Evolutionary conservation across 2,797 vertebrate species (phyloP), one percentile per base, ranked within the genome.

Genomic region (Cuculus canorus): DNA sequence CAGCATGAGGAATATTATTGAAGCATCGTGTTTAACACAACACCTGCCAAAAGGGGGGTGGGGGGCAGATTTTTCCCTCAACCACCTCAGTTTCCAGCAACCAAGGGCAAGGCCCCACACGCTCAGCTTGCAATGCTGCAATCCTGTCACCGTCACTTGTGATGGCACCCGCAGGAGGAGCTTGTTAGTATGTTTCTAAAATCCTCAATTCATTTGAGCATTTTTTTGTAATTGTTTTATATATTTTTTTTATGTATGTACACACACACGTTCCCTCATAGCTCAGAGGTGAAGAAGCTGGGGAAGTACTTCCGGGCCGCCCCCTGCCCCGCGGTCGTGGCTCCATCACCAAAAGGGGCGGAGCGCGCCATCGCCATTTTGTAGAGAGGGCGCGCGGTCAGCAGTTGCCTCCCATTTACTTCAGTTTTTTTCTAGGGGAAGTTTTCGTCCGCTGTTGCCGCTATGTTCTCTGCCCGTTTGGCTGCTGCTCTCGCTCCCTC

Each of bases 391-490:
- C 2, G 86, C 69, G 92, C 72, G 88, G 93, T 54, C 10, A 64
- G 91, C 5, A 2, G 27, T 11, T 0, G 18, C 2, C 7, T 3
- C 2, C 97, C 24, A 97, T 96, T 45, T 5, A 14, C 13, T 14
- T 35, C 50, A 11, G 13, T 10, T 9, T 25, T 17, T 2, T 28
- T 9, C 3, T 43, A 11, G 1, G 10, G 0, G 9, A 5, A 28
- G 35, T 22, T 3, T 18, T 18, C 24, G 5, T 18, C 16, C 16
- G 41, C 98, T 71, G 98, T 98, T 52, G 94, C 98, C 92, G 97
- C 94, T 88, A 99, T 99, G 99, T 96, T 99, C 96, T 99, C 99
- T 57, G 99, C 99, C 91, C 99, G 99, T 93, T 98, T 99, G 79
- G 99, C 98, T 59, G 98, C 99, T 87, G 98, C 98, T 72, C 97